Percentiles rank a stretch among this genome's conserved stretches.
phyloP scores from a whole-genome alignment of 2,113 vertebrate species.

The Mirza zaza region DNA sequence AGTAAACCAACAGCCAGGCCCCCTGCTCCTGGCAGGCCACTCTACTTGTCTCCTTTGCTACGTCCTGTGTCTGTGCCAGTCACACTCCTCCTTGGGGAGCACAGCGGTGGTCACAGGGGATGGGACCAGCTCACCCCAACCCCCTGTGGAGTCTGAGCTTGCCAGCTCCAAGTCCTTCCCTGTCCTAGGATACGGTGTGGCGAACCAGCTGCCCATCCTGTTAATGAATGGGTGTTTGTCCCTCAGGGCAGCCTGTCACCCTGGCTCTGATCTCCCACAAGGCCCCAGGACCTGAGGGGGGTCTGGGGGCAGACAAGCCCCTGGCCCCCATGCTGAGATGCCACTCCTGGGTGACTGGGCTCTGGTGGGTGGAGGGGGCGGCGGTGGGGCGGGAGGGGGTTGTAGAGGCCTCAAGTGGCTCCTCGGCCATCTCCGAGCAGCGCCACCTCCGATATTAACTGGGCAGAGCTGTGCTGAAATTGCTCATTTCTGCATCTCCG shows the following conservation, averaged over 20 bases:
- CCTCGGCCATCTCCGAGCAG: background rate
- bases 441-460: background rate
- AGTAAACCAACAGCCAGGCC: background rate
- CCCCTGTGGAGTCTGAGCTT: background rate
- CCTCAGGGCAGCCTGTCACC: no score
- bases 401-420: background rate
- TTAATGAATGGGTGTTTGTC: background rate
- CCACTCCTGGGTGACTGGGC: background rate
- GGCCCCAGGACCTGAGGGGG: fast-evolving
- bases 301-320: background rate
- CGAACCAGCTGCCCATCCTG: no score
- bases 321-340: background rate
- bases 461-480: background rate
- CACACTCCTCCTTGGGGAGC: background rate
- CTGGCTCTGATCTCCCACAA: background rate
- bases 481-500: background rate
- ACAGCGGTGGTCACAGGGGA: background rate
- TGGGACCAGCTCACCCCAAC: background rate
- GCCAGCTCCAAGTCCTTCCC: background rate
- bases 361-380: background rate
- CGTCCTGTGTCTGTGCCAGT: background rate
- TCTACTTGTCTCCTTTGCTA: background rate
- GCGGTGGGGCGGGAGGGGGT: background rate
- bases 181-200: fast-evolving
- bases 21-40: background rate